Conservation (phyloP, 2,113 vertebrate genomes). For the Argyrosomus japonicus region DNA sequence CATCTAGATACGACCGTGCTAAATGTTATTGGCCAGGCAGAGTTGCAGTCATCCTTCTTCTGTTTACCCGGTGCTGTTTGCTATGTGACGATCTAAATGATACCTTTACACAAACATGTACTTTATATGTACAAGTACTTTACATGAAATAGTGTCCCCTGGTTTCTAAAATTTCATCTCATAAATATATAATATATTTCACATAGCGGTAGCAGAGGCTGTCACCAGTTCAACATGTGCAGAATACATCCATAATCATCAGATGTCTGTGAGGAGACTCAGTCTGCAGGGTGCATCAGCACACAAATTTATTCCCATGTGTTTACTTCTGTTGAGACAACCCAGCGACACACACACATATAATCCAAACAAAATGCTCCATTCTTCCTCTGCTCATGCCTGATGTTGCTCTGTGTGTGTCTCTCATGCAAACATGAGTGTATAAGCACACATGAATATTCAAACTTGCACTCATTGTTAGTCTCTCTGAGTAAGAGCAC, state of each 20-base stretch:
- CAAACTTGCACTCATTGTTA: constrained; percentile 16
- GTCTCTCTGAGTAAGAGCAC: constrained; percentile 36
- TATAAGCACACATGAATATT: constrained; percentile 11
- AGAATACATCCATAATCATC: not conserved
- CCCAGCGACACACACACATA: not conserved
- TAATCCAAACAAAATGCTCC: not conserved
- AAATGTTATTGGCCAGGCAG: not conserved
- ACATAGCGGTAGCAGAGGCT: not conserved
- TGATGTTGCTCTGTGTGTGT: not conserved
- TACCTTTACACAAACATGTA: not conserved
- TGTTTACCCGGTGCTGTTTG: too few relatives aligned
- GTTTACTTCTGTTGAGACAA: not conserved
- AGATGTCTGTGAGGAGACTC: not conserved
- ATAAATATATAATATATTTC: not conserved
- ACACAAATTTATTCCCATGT: not conserved
- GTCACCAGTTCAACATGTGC: not conserved
- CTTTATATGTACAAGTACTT: too few relatives aligned
- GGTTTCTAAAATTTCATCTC: not conserved
- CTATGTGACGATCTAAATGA: not conserved
- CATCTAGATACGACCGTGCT: not conserved
- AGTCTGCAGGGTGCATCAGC: not conserved
- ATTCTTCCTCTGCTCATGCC: not conserved
- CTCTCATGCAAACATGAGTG: not conserved
- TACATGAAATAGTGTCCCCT: not conserved
- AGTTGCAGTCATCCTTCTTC: not conserved